These are phyloP conservation scores for Burhinus bistriatus DNA, from an alignment of 2,113 vertebrate species.

Conservation along the genomic window DNA sequence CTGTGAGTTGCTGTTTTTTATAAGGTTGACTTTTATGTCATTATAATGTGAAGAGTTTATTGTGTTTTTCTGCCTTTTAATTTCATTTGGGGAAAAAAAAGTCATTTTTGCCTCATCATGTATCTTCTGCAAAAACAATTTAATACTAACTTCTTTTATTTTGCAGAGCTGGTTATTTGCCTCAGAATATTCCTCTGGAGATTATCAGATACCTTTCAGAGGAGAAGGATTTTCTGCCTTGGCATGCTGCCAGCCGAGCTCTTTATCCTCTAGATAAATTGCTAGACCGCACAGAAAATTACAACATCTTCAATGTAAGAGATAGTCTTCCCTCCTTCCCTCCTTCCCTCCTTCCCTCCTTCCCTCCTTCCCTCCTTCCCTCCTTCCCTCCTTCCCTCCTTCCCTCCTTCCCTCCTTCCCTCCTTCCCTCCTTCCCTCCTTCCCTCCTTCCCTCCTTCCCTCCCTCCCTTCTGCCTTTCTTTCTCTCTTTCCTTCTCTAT, in stretches of 20 bases:
- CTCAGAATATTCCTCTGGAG: slow-evolving; percentile 92
- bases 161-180: slow-evolving; percentile 92
- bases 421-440: too few relatives aligned
- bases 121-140: slow-evolving; percentile 51
- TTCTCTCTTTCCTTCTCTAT: not conserved
- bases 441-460: not conserved
- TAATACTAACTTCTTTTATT: slow-evolving; percentile 58
- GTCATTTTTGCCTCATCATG: not conserved
- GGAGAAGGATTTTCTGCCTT: slow-evolving; percentile 95
- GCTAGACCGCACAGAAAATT: slow-evolving; percentile 92
- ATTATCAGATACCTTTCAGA: slow-evolving; percentile 92
- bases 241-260: slow-evolving; percentile 92
- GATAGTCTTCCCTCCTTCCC: not conserved
- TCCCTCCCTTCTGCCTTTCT: too few relatives aligned
- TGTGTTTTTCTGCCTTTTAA: slow-evolving; percentile 46
- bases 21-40: not conserved
- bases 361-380: not conserved
- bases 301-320: slow-evolving; percentile 94
- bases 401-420: too few relatives aligned
- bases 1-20: not conserved
- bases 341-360: not conserved
- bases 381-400: not conserved
- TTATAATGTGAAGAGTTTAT: slow-evolving; percentile 17
- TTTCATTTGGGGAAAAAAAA: slow-evolving; percentile 10
- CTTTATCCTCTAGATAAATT: slow-evolving; percentile 97